phyloP scores from a whole-genome alignment of 2,888 invertebrate species.

The Chrysomela aeneicollis region DNA sequence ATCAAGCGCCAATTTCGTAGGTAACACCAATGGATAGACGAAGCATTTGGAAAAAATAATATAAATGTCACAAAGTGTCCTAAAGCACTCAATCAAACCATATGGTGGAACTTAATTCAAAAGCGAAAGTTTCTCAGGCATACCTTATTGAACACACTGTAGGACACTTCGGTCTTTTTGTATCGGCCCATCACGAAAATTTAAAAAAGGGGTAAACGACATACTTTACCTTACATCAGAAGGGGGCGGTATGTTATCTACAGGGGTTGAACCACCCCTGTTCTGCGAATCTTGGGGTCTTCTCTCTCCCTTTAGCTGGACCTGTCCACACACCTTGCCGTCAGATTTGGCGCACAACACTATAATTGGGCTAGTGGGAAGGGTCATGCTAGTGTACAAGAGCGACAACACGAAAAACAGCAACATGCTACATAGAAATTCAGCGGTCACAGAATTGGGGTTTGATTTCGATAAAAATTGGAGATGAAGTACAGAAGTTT shows the following conservation, averaged over 20 bases:
- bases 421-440: background rate
- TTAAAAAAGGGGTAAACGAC: conserved; percentile 3
- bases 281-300: conserved; percentile 35
- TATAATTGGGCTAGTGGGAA: conserved; percentile 5
- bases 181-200: conserved; percentile 12
- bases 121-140: no score
- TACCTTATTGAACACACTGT: background rate
- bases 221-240: conserved; percentile 52
- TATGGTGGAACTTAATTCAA: conserved; percentile 2
- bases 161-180: background rate
- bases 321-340: conserved; percentile 55
- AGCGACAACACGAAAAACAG: background rate
- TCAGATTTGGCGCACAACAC: conserved; percentile 41
- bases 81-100: background rate
- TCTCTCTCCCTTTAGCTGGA: conserved; percentile 48
- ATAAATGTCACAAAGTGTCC: background rate
- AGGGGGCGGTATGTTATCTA: conserved; percentile 57
- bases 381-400: conserved; percentile 29
- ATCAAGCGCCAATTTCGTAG: background rate
- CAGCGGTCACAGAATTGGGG: no score
- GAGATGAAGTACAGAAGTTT: no score
- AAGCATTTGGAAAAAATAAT: conserved; percentile 7
- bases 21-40: conserved; percentile 8
- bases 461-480: no score
- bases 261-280: conserved; percentile 39